Evolutionary conservation across 2,888 invertebrate genomes (phyloP), one percentile per base, ranked within the genome.

Genomic region (Drosophila anomelani): DNA sequence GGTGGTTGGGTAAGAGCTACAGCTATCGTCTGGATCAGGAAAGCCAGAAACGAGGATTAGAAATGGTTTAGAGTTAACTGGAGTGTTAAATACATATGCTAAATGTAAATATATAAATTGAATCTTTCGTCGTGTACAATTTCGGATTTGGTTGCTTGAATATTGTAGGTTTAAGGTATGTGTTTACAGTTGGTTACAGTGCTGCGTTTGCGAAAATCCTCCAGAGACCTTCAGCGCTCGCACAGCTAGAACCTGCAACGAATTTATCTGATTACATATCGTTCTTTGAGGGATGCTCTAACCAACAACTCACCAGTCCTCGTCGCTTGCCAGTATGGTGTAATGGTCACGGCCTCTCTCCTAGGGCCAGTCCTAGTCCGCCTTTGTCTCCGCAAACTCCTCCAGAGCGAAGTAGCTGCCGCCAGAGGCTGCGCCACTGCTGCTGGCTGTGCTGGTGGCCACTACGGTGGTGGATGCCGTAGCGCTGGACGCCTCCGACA

Each of bases 331-430:
- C 75, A 82, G 66, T 68, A 85, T 89, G 63, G 76, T 80, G 60
- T 75, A 76, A 59, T 82, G 77, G 78, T 77, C 72, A 71, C 76
- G 77, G 64, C 80, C 47, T 60, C 62, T 74, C 57, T 66, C 76
- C 80, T 89, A 81, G 70, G 80, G 78, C 90, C 85, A 88, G 44
- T 79, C 76, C 86, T 90, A 90, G 80, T 90, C 91, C 38, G 91
- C 59, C 74, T 90, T 90, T 58, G 84, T 67, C 46, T 90, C 91
- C 38, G 80, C 88, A 46, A 92, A 80, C 70, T 92, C 91, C 59
- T 91, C 91, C 57, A 92, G 78, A 23, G 89, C 90, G 76, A 91
- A 92, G 72, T 86, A 92, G 39, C 80, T 79, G 56, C 88, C 87
- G 29, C 90, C 80, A 57, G 90, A 77, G 74, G 90, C 69, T 71